phyloP scores from a whole-genome alignment of 2,888 invertebrate genomes.

The Idaea biselata region DNA sequence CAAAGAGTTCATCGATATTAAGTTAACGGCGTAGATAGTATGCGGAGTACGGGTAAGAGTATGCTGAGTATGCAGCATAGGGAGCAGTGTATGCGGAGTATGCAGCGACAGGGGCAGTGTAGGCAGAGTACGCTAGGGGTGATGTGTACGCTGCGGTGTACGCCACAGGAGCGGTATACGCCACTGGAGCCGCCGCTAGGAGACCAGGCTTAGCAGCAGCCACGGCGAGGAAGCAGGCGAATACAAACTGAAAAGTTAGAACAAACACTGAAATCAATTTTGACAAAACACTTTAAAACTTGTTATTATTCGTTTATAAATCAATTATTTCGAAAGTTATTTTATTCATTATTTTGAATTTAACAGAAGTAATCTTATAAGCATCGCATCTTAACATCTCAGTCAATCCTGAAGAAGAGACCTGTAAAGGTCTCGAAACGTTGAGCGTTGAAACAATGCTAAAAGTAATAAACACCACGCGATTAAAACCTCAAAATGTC shows the following conservation, averaged over 20 bases:
- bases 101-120: conserved; percentile 38
- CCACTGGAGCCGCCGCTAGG: conserved; percentile 52
- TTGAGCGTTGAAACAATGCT: too few species aligned
- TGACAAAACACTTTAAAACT: too few species aligned
- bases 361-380: too few species aligned
- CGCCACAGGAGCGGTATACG: conserved; percentile 51
- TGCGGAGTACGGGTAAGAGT: conserved; percentile 44
- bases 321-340: too few species aligned
- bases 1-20: neutral
- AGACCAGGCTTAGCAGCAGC: conserved; percentile 67
- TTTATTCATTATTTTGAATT: too few species aligned
- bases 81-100: conserved; percentile 52
- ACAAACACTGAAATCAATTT: neutral
- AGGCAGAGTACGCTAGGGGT: conserved; percentile 48
- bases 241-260: conserved; percentile 56
- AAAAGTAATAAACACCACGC: too few species aligned
- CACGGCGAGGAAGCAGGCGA: conserved; percentile 73
- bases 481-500: too few species aligned
- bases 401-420: too few species aligned
- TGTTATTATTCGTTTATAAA: too few species aligned
- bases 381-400: too few species aligned
- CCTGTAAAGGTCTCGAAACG: too few species aligned
- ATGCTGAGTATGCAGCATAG: conserved; percentile 45
- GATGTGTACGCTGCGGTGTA: conserved; percentile 48
- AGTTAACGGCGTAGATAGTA: conserved; percentile 32